Evolutionary conservation across 1,140 invertebrate genomes (phyloP), one percentile per base, ranked within the genome.

Genomic region (Drosophila tristis): DNA sequence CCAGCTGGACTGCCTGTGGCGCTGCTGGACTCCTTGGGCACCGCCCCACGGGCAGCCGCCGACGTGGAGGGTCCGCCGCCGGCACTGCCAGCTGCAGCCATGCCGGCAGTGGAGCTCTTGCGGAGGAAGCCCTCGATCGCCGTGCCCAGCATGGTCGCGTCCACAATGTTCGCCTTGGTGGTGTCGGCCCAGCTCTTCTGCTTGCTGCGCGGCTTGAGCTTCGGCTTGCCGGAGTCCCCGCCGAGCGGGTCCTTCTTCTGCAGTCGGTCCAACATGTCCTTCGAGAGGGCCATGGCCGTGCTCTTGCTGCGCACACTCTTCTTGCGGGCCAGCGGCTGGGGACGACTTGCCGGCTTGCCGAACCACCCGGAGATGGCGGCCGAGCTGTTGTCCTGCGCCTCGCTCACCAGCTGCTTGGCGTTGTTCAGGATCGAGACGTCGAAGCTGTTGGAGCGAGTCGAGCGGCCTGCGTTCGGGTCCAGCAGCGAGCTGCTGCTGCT

Each of bases 71-170:
- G 54, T 0, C 71, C 91, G 78, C 71, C 91, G 78, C 47, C 92
- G 74, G 77, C 93, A 93, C 55, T 86, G 86, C 47, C 57, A 4
- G 61, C 5, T 11, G 66, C 90, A 35, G 65, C 89, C 63, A 92
- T 89, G 26, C 67, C 93, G 23, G 82, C 93, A 15, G 91, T 92
- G 29, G 93, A 93, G 70, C 91, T 93, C 90, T 93, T 93, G 44
- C 92, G 93, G 67, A 97, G 92, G 75, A 96, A 96, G 25, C 95
- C 96, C 92, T 97, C 96, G 61, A 97, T 97, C 5, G 96, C 96
- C 80, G 94, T 96, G 15, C 96, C 96, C 7, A 97, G 92, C 0
- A 96, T 94, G 78, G 96, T 95, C 5, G 96, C 95, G 78, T 97
- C 96, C 4, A 97, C 95, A 47, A 91, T 89, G 9, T 77, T 84